Base-by-base conservation (phyloP, 30 jellyfish, hydroid and myxozoan genomes). In the Hydractinia echinata region DNA sequence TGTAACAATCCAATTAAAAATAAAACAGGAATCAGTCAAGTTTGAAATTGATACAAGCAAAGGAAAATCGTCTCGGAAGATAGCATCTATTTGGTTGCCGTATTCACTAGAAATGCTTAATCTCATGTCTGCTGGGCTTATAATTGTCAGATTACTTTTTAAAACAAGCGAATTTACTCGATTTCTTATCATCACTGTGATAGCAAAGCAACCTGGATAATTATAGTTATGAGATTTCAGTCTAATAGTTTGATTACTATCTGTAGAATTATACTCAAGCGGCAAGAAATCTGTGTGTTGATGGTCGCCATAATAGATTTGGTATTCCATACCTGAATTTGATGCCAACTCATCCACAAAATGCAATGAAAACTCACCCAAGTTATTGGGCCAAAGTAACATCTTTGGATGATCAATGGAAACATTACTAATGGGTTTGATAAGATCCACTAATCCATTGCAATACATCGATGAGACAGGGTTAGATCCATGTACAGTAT, bases 51-150 rank as follows among this genome's bases (percentile, higher is more conserved):
- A 66, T 14, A 74, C 71, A 11, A 11, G 58, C 68, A 74, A 74
- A 48, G 83, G 83, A 44, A 48, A 74, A 74, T 74, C 83, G 54
- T 74, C 66, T 48, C 83, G 83, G 54, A 74, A 74, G 8, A 19
- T 48, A 49, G 50, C 16, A 5, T 21, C 51, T 6, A 19, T 30
- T 11, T 18, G 4, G 13, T 8, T 7, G 15, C 54, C 15, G 1
- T 51, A 44, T 10, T 54, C 67, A 50, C 74, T 64, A 51, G 74
- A 64, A 51, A 21, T 4, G 19, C 6, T 51, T 18, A 61, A 50
- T 19, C 10, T 61, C 55, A 77, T 56, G 11, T 10, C 52, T 8
- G 4, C 52, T 44, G 60, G 10, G 53, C 60, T 54, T 5, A 54
- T 54, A 48, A 77, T 54, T 10, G 53, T 18, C 53, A 77, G 55